Conservation (phyloP, 2,888 invertebrate species). For the Oscheius myriophilus region DNA sequence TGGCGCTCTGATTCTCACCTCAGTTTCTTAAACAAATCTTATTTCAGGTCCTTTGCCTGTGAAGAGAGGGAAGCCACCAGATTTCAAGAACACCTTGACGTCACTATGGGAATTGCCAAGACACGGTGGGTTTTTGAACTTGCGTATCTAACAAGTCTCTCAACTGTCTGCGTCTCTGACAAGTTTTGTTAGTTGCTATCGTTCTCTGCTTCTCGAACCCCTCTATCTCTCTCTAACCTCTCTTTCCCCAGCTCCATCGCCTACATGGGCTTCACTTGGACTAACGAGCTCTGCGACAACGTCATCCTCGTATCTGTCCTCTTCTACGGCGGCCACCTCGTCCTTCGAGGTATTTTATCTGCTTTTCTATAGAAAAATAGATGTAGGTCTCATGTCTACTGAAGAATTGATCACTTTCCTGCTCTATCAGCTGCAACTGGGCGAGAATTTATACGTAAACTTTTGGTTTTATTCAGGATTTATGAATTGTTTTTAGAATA, state of each 20-base stretch:
- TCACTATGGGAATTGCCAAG: slow-evolving; percentile 55
- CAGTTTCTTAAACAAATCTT: too few species aligned
- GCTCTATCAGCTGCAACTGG: slow-evolving; percentile 73
- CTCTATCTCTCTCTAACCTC: too few species aligned
- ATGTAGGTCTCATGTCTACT: slow-evolving; percentile 38
- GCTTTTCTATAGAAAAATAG: background rate
- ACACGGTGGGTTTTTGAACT: slow-evolving; percentile 31
- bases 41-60: slow-evolving; percentile 70
- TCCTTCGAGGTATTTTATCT: slow-evolving; percentile 57
- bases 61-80: slow-evolving; percentile 70
- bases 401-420: slow-evolving; percentile 72
- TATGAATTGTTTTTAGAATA: slow-evolving; percentile 60
- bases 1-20: too few species aligned
- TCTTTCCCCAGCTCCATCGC: slow-evolving; percentile 60
- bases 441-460: slow-evolving; percentile 71
- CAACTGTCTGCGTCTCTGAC: too few species aligned
- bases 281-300: slow-evolving; percentile 68
- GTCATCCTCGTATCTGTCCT: slow-evolving; percentile 68
- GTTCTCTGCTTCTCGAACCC: background rate
- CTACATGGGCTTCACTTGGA: slow-evolving; percentile 72
- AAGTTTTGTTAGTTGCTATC: too few species aligned
- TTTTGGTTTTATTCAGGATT: background rate
- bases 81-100: slow-evolving; percentile 63
- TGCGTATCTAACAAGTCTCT: too few species aligned
- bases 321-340: slow-evolving; percentile 73